Evolutionary conservation across 2,113 vertebrate genomes (phyloP), one percentile per base, ranked within the genome.

Genomic region (Austrofundulus limnaeus): DNA sequence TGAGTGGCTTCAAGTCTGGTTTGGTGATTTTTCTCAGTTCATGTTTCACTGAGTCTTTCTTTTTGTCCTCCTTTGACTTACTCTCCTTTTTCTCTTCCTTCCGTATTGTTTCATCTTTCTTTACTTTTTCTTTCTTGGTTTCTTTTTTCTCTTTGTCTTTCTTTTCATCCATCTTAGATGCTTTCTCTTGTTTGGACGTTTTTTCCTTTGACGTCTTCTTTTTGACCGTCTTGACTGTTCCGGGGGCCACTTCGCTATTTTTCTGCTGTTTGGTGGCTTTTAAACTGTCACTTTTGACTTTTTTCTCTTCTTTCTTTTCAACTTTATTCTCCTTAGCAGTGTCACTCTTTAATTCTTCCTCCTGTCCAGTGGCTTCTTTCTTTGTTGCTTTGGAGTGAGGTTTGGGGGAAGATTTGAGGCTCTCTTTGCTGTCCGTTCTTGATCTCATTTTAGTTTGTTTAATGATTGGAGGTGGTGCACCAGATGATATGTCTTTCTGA

Each of bases 371-470:
- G 11, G 89, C 83, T 63, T 97, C 96, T 67, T 94, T 96, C 87
- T 94, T 98, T 41, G 84, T 75, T 57, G 92, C 90, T 82, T 96
- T 97, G 1, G 92, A 61, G 34, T 85, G 88, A 2, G 93, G 92
- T 88, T 95, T 96, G 24, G 94, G 85, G 0, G 94, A 94, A 38
- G 95, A 94, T 73, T 96, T 98, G 28, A 99, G 95, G 78, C 96
- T 99, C 87, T 99, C 97, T 66, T 95, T 98, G 90, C 96, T 99
- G 74, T 98, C 96, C 7, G 96, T 93, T 76, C 96, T 94, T 55
- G 96, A 95, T 82, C 94, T 95, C 43, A 98, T 94, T 90, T 97
- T 98, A 6, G 94, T 95, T 80, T 96, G 96, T 78, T 98, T 99
- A 72, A 96, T 87, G 60, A 90, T 87, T 50, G 95, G 89, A 58